Evolutionary conservation across 2,888 invertebrate genomes (phyloP), one percentile per base, ranked within the genome.

Genomic region (Thelaira solivaga): DNA sequence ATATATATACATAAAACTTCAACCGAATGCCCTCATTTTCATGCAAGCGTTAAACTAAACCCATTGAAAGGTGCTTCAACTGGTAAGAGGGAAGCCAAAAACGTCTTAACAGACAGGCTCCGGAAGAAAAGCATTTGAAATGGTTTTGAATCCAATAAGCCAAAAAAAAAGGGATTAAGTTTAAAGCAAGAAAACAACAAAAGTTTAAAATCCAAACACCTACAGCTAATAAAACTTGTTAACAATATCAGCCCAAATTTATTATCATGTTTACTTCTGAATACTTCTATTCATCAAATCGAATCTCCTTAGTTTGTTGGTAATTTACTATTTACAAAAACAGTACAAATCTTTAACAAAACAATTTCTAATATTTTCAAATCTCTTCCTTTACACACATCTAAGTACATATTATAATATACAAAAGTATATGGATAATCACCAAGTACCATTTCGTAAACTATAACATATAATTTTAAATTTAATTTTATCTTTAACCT

Each of bases 241-340:
- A 73, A 74, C 67, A 57, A 69, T 64, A 55, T 68, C 64, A 62
- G 64, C 71, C 36, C 26, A 68, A 49, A 43, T 36, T 53, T 59
- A 71, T 76, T 67, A 61, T 77, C 71, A 57, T 72, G 26, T 41
- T 65, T 61, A 39, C 61, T 71, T n/a, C n/a, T n/a, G n/a, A n/a
- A n/a, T n/a, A 45, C 76, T 62, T 62, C 67, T 62, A 62, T 71
- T 67, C 77, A 72, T 77, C 61, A 55, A 47, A 71, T 64, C 13
- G 34, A 55, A 45, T 62, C 57, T 75, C 36, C 69, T 74, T 74
- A 69, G 51, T 69, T 78, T 65, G 74, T 78, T 78, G 78, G 78
- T 78, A 78, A 78, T 71, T 78, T 78, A 53, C 57, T 69, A 53
- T 74, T 53, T 55, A 61, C 57, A 71, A 78, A 65, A 74, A 65